phyloP scores from a whole-genome alignment of 2,113 vertebrate genomes.

The Montifringilla adamsi region DNA sequence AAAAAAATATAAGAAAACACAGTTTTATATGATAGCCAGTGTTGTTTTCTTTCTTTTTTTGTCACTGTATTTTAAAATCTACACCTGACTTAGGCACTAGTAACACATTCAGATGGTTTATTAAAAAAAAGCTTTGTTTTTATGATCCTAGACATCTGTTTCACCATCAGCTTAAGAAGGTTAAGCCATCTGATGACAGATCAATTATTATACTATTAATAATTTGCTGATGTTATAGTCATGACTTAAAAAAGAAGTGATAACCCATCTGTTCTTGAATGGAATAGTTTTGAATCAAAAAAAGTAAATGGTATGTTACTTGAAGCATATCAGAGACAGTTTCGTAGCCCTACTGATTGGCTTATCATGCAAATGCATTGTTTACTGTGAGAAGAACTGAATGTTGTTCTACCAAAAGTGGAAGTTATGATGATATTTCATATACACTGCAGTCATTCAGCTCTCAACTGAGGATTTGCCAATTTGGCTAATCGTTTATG shows the following conservation, averaged over 20 bases:
- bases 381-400: background rate
- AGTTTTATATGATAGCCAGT: background rate
- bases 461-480: background rate
- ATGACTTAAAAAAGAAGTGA: background rate
- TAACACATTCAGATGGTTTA: background rate
- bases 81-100: slow-evolving; percentile 28
- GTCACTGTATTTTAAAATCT: slow-evolving; percentile 63
- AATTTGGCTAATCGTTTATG: background rate
- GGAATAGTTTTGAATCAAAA: background rate
- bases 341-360: background rate
- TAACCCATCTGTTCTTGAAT: background rate
- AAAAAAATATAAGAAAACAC: slow-evolving; percentile 57
- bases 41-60: slow-evolving; percentile 1
- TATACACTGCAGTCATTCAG: background rate
- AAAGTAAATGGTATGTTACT: background rate
- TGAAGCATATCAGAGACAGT: background rate
- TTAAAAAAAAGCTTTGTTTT: background rate
- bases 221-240: background rate
- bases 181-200: slow-evolving; percentile 11
- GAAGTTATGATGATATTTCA: background rate
- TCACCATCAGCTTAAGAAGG: slow-evolving; percentile 1
- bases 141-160: slow-evolving; percentile 19
- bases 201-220: background rate
- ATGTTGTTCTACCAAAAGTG: background rate
- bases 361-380: background rate